Conservation (phyloP, 2,888 invertebrate species). For the Oligia fasciuncula region DNA sequence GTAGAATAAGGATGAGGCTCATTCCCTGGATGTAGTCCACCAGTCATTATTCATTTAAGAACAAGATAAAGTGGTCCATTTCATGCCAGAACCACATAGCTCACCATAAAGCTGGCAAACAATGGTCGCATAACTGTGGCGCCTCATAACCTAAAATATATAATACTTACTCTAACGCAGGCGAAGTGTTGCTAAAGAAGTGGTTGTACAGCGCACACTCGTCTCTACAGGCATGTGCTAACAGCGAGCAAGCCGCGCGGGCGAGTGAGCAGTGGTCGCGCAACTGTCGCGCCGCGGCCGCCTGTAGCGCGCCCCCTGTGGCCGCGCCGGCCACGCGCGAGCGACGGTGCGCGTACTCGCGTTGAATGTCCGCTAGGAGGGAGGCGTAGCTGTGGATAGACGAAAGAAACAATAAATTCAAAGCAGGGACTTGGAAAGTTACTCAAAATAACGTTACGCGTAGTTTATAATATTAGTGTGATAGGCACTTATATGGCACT, state of each 20-base stretch:
- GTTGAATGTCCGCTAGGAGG: slow-evolving; percentile 92
- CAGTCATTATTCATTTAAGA: background rate
- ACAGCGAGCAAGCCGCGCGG: slow-evolving; percentile 93
- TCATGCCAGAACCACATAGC: background rate
- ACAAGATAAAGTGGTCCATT: background rate
- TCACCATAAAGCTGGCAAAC: slow-evolving; percentile 64
- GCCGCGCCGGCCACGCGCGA: slow-evolving; percentile 91
- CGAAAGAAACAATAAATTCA: slow-evolving; percentile 80
- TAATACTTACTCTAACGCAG: slow-evolving; percentile 91
- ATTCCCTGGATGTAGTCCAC: background rate
- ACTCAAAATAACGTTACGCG: too few species aligned
- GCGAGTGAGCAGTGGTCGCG: slow-evolving; percentile 81
- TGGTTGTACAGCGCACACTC: slow-evolving; percentile 97
- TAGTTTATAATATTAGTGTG: too few species aligned
- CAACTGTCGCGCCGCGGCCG: slow-evolving; percentile 91
- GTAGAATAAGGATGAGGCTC: background rate
- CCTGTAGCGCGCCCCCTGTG: slow-evolving; percentile 92
- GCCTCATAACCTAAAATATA: background rate
- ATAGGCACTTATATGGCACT: too few species aligned
- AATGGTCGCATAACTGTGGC: slow-evolving; percentile 65
- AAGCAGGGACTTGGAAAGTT: background rate
- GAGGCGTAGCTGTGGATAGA: slow-evolving; percentile 93
- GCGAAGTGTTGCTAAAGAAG: slow-evolving; percentile 94
- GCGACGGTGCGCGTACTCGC: slow-evolving; percentile 92
- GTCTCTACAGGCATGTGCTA: slow-evolving; percentile 98